Evolutionary conservation across 2,797 vertebrate species (phyloP), one percentile per base, ranked within the genome.

Genomic region (Sarcophilus harrisii): DNA sequence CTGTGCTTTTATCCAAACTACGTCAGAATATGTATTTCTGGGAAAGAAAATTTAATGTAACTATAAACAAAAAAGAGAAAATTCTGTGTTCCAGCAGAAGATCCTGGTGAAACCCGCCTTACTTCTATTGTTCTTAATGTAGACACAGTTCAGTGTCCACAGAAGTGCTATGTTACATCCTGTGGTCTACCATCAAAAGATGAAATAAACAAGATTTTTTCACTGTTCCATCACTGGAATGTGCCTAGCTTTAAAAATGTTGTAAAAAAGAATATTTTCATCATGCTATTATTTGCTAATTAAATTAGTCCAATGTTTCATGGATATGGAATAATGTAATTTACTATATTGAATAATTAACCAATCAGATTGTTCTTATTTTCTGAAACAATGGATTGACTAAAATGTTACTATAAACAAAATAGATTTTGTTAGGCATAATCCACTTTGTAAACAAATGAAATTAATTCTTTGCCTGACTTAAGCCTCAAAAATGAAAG

Each of bases 351-450:
- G 97, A 98, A 96, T 97, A 94, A 98, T 98, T 97, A 97, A 66
- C 97, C 97, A 98, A 98, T 98, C 97, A 96, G 96, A 96, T 97
- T 96, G 95, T 96, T 97, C 96, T 96, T 95, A 97, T 98, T 98
- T 98, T 97, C 97, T 96, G 95, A 98, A 94, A 96, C 96, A 97
- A 96, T 94, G 96, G 96, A 97, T 98, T 97, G 96, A 96, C 95
- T 97, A 97, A 97, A 98, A 97, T 98, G 96, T 96, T 96, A 96
- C 96, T 97, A 93, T 97, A 95, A 95, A 97, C 96, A 97, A 98
- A 98, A 97, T 3, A 98, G 62, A 96, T 97, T 97, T 98, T 98
- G 97, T 97, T 98, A 97, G 91, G 93, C 97, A 97, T 98, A 97
- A 94, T 96, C 97, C 97, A 93, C 95, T 97, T 98, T 96, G 95